phyloP scores from a whole-genome alignment of 2,113 vertebrate species.

The Nesogale talazaci region DNA sequence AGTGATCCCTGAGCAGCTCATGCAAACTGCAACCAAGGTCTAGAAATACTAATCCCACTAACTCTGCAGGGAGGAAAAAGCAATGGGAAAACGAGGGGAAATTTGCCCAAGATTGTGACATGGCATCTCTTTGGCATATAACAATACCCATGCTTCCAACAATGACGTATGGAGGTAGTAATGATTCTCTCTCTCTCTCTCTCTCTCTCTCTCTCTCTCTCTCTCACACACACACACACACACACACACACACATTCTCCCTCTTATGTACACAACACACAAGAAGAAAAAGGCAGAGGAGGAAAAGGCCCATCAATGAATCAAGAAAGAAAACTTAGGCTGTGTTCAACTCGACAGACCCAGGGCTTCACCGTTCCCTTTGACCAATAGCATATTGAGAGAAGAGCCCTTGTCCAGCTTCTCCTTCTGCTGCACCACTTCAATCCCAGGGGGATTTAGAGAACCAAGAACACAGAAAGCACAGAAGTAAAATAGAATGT shows the following conservation, averaged over 20 bases:
- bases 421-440: background rate
- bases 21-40: background rate
- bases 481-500: slow-evolving; percentile 34
- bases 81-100: slow-evolving; percentile 2
- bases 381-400: background rate
- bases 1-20: slow-evolving; percentile 3
- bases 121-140: background rate
- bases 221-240: background rate
- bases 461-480: background rate
- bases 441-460: background rate
- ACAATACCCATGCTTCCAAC: background rate
- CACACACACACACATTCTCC: background rate
- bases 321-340: background rate
- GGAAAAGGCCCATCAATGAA: slow-evolving; percentile 7
- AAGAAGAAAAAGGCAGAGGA: background rate
- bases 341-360: background rate
- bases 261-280: too few species aligned
- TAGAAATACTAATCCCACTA: slow-evolving; percentile 18
- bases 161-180: background rate
- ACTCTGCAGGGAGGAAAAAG: background rate
- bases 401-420: background rate
- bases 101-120: background rate
- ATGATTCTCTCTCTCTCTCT: background rate
- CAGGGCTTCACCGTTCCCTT: background rate
- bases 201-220: background rate